Evolutionary conservation across 2,888 invertebrate genomes (phyloP), one percentile per base, ranked within the genome.

Genomic region (Craniophora ligustri): DNA sequence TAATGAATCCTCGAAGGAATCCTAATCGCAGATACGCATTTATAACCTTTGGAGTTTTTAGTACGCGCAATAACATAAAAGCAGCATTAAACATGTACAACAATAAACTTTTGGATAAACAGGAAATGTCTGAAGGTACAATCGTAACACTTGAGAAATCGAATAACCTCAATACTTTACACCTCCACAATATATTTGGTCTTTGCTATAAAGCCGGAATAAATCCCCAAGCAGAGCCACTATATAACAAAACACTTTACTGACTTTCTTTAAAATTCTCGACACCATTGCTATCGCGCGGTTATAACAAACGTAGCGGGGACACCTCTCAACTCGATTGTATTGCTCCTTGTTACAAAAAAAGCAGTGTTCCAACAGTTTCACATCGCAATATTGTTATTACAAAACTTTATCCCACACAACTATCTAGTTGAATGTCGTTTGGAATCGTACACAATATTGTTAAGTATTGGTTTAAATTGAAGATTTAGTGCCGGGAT

Each of bases 371-470:
- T 69, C 56, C 72, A 70, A 67, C 38, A 60, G 67, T 49, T 72
- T 58, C 63, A 69, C 59, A 62, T 57, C 72, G 66, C 73, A 60
- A 75, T 75, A 78, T 75, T 77, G 78, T 81, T 83, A 81, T 83
- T 81, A 76, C 71, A 45, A 73, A 82, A 82, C 71, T 82, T 84
- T 72, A n/a, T 46, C 26, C 63, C 49, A 58, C 64, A 66, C 48
- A 54, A 60, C 45, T 67, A 49, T 67, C 61, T 49, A 32, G 34
- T 28, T 38, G 35, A 44, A 56, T 53, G 53, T 54, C 38, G 56
- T 42, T 58, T 41, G 42, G 39, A 44, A 54, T 60, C 31, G 53
- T 61, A 51, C 56, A 59, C 59, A 68, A 67, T 61, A 59, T 59
- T 46, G 42, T 63, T 57, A 67, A 69, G 42, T 69, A 69, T 66